A percentile compares a stretch with the other conserved stretches of the same genome.
phyloP scores from a whole-genome alignment of 2,797 vertebrate species.

The Astyanax mexicanus region DNA sequence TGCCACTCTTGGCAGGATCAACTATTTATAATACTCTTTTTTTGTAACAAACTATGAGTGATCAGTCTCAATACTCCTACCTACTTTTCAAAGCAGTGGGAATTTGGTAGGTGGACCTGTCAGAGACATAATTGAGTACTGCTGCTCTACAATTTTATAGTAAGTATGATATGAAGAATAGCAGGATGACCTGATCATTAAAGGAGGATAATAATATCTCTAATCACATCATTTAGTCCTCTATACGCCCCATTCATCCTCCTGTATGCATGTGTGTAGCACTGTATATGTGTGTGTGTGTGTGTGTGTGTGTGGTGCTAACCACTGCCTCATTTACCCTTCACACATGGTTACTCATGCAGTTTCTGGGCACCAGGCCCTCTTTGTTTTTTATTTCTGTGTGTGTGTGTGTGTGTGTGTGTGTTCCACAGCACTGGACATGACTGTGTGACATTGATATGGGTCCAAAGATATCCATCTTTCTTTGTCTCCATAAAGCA shows the following conservation, averaged over 20 bases:
- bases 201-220: conserved; percentile 5
- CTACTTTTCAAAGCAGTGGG: too few relatives aligned
- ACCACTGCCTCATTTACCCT: conserved; percentile 43
- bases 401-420: too few relatives aligned
- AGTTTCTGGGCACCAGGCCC: conserved; percentile 34
- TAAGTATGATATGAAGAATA: conserved; percentile 2
- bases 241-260: conserved; percentile 1
- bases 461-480: conserved; percentile 27
- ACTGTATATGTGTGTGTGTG: conserved; percentile 41
- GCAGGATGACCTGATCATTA: background rate
- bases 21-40: too few relatives aligned
- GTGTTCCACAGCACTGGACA: conserved; percentile 15
- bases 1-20: too few relatives aligned
- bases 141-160: too few relatives aligned
- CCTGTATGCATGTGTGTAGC: background rate
- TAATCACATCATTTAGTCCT: conserved; percentile 21
- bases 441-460: background rate
- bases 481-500: background rate
- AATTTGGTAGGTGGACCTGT: too few relatives aligned
- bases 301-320: conserved; percentile 31
- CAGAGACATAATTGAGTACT: too few relatives aligned
- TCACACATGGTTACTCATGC: conserved; percentile 49
- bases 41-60: too few relatives aligned
- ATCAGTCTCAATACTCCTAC: too few relatives aligned
- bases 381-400: conserved; percentile 16